Conservation (phyloP, 2,113 vertebrate species). For the Notechis scutatus region DNA sequence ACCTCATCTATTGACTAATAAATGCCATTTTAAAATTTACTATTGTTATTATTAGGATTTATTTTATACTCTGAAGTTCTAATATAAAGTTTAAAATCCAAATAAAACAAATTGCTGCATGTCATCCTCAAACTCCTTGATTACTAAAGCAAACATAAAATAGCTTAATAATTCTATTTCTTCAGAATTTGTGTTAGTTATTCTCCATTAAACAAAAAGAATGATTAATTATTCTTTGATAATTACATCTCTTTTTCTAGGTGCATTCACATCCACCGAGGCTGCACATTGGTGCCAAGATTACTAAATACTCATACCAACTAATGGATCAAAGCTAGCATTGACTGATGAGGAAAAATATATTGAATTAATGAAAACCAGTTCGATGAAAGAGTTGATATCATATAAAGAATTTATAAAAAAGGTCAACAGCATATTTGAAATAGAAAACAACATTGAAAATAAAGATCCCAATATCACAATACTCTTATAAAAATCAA, state of each 20-base stretch:
- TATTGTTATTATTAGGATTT: conserved; percentile 62
- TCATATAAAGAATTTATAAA: neutral
- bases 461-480: neutral
- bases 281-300: neutral
- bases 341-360: neutral
- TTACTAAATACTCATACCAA: neutral
- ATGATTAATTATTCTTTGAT: neutral
- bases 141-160: conserved; percentile 62
- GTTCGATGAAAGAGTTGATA: neutral
- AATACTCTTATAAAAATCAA: neutral
- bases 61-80: conserved; percentile 57
- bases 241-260: neutral
- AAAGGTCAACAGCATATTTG: neutral
- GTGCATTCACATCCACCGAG: neutral
- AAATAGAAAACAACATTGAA: neutral
- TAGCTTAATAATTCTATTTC: conserved; percentile 60
- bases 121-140: conserved; percentile 53
- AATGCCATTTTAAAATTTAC: conserved; percentile 65
- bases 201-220: conserved; percentile 10
- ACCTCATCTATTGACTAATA: conserved; percentile 58
- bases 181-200: conserved; percentile 48
- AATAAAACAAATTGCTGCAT: conserved; percentile 53
- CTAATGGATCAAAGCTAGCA: neutral
- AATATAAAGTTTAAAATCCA: conserved; percentile 49
- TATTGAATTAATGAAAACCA: neutral